phyloP scores from a whole-genome alignment of 2,797 vertebrate species.

The Rhynchotus rufescens region DNA sequence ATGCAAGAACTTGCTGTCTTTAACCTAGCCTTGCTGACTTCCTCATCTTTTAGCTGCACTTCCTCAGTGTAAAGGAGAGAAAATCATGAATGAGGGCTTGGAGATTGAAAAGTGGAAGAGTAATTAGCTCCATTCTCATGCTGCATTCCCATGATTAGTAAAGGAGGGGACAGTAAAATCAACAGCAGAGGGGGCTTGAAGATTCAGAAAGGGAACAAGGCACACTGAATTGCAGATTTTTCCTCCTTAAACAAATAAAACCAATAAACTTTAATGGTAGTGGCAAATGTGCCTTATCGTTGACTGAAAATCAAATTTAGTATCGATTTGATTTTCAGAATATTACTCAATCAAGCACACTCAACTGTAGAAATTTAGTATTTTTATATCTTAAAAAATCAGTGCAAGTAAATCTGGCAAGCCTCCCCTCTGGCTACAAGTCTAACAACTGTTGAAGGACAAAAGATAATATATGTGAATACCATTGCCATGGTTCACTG shows the following conservation, averaged over 20 bases:
- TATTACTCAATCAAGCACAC: constrained; percentile 63
- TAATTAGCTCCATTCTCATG: neutral
- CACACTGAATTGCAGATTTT: neutral
- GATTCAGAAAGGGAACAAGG: neutral
- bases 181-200: neutral
- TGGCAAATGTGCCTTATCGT: constrained; percentile 40
- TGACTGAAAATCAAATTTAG: constrained; percentile 57
- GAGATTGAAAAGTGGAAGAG: neutral
- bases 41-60: neutral
- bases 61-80: neutral
- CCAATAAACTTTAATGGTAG: constrained; percentile 51
- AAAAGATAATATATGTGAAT: constrained; percentile 80
- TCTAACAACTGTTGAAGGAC: constrained; percentile 81
- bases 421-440: constrained; percentile 76
- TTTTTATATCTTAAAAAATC: constrained; percentile 54
- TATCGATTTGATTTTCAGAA: constrained; percentile 65
- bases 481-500: constrained; percentile 75
- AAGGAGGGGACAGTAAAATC: neutral
- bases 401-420: constrained; percentile 56
- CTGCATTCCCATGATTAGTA: neutral
- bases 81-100: neutral
- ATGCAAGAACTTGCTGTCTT: neutral
- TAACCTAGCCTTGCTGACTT: neutral
- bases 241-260: constrained; percentile 36
- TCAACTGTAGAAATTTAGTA: constrained; percentile 56